Percentiles rank a stretch among this genome's conserved stretches.
Evolutionary conservation across 2,888 invertebrate species (phyloP).

Genomic region (Nymphalis urticae): DNA sequence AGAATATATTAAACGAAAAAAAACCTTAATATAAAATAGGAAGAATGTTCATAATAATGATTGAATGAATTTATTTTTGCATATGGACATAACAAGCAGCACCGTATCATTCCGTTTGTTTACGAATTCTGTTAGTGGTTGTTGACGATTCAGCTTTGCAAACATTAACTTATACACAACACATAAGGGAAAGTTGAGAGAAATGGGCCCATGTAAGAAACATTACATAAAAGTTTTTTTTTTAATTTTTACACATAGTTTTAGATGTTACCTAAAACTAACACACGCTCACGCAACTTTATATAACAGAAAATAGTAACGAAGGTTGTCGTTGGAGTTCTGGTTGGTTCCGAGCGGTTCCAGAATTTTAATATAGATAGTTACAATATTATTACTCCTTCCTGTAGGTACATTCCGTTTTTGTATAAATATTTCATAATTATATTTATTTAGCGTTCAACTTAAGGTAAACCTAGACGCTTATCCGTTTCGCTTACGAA

Average conservation of each 20-base stretch:
- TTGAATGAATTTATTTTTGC: neutral
- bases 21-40: no score
- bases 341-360: no score
- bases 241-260: neutral
- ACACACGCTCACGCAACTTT: no score
- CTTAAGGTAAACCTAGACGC: neutral
- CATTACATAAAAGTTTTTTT: neutral
- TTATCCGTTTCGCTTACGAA: constrained; percentile 5
- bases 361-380: no score
- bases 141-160: constrained; percentile 14
- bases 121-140: constrained; percentile 22
- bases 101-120: constrained; percentile 18
- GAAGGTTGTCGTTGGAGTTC: no score
- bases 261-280: neutral
- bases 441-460: neutral
- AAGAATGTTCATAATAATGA: no score
- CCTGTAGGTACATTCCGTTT: no score
- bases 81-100: neutral
- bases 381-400: no score
- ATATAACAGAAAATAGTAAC: no score
- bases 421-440: neutral
- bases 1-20: neutral
- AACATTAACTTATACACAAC: constrained; percentile 16
- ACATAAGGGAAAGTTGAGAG: neutral
- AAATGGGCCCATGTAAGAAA: neutral